Percentiles rank a stretch among this genome's conserved stretches.
Evolutionary conservation across 2,888 invertebrate species (phyloP).

Genomic region (Luperina testacea): DNA sequence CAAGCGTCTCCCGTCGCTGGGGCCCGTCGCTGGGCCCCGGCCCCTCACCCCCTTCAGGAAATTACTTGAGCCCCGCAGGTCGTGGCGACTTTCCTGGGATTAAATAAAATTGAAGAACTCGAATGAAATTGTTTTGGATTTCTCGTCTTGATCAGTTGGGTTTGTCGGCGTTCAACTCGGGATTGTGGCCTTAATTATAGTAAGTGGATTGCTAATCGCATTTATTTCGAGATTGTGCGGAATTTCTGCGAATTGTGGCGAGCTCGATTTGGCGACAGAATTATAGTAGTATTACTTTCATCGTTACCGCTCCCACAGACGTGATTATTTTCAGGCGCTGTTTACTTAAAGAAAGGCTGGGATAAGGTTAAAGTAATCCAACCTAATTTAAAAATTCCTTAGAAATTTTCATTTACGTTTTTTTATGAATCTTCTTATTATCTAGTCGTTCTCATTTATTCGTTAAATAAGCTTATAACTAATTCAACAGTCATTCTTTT

Average conservation of each 20-base stretch:
- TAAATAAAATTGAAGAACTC: slow-evolving; percentile 88
- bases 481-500: background rate
- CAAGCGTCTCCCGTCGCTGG: slow-evolving; percentile 77
- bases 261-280: slow-evolving; percentile 64
- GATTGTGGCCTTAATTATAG: slow-evolving; percentile 82
- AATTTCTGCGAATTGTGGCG: slow-evolving; percentile 63
- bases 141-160: slow-evolving; percentile 81
- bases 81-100: slow-evolving; percentile 83
- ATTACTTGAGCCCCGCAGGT: slow-evolving; percentile 87
- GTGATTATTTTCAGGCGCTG: slow-evolving; percentile 52
- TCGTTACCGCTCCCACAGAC: slow-evolving; percentile 52
- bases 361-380: slow-evolving; percentile 23
- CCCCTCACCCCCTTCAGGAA: slow-evolving; percentile 78
- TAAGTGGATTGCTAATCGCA: slow-evolving; percentile 83
- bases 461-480: background rate
- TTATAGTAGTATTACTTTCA: slow-evolving; percentile 64
- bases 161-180: slow-evolving; percentile 76
- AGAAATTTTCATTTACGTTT: background rate
- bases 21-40: slow-evolving; percentile 55
- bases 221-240: slow-evolving; percentile 74
- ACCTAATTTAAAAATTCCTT: slow-evolving; percentile 30
- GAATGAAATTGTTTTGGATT: slow-evolving; percentile 87
- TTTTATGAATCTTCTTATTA: background rate
- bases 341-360: slow-evolving; percentile 45
- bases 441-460: background rate